Conservation (phyloP, 2,113 vertebrate genomes). For the Rhynchopsitta pachyrhyncha region DNA sequence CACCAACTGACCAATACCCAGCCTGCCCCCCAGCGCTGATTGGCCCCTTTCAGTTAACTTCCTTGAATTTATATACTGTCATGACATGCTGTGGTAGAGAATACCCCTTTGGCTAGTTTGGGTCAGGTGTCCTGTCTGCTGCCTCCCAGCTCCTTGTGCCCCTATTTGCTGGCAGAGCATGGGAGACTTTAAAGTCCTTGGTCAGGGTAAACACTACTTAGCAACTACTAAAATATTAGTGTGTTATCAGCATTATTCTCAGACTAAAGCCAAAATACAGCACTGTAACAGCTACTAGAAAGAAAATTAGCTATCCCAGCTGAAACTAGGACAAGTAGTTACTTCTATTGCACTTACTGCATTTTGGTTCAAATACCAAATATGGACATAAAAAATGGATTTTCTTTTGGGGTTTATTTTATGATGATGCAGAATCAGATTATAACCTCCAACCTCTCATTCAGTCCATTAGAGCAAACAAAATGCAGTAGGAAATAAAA, state of each 20-base stretch:
- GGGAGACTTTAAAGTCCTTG: not conserved
- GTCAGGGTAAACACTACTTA: not conserved
- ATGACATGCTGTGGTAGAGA: not conserved
- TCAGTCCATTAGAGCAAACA: not conserved
- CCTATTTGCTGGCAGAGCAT: not conserved
- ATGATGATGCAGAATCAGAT: not conserved
- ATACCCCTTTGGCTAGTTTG: not conserved
- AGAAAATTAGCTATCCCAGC: not conserved
- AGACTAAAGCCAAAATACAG: not conserved
- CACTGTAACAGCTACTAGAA: not conserved
- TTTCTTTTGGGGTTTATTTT: not conserved
- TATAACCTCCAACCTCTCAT: rapidly evolving
- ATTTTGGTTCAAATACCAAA: not conserved
- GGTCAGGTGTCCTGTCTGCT: not conserved
- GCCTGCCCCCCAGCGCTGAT: not conserved
- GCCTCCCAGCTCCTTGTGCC: not conserved
- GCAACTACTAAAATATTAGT: not conserved
- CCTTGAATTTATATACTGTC: not conserved
- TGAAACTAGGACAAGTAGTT: not conserved
- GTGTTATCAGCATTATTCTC: not conserved
- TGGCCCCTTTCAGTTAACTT: not conserved
- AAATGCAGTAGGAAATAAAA: not conserved
- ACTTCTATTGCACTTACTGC: not conserved
- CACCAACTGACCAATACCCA: not conserved
- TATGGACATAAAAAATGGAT: not conserved